Evolutionary conservation across 2,888 invertebrate species (phyloP).

Genomic region (Arge pagana): DNA sequence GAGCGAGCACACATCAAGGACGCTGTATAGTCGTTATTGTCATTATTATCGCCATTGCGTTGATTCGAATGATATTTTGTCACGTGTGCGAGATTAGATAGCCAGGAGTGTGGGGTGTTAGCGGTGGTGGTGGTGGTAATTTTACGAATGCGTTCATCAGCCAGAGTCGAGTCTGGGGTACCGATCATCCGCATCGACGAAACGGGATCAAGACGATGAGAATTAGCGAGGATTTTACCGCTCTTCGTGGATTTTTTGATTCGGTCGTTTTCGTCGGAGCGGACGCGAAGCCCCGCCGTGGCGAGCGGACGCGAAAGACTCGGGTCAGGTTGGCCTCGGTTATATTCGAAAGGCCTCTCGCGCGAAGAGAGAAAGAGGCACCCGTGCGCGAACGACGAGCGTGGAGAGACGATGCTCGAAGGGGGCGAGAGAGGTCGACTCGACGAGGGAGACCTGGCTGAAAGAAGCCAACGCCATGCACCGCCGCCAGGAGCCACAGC

Average conservation of each 20-base stretch:
- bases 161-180: too few species aligned
- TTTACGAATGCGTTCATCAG: too few species aligned
- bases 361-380: conserved; percentile 17
- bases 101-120: too few species aligned
- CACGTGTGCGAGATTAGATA: too few species aligned
- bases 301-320: conserved; percentile 29
- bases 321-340: conserved; percentile 29
- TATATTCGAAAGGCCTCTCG: conserved; percentile 16
- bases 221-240: background rate
- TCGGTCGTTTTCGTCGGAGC: conserved; percentile 10
- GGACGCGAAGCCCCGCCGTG: conserved; percentile 15
- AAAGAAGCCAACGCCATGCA: conserved; percentile 21
- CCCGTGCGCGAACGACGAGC: conserved; percentile 22
- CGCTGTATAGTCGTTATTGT: too few species aligned
- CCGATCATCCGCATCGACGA: too few species aligned
- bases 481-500: conserved; percentile 17
- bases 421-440: conserved; percentile 4
- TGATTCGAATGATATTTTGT: too few species aligned
- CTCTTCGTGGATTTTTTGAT: too few species aligned
- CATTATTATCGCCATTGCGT: too few species aligned
- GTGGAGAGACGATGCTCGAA: background rate
- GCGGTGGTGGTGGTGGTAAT: too few species aligned
- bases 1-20: too few species aligned
- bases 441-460: conserved; percentile 23
- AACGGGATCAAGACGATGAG: too few species aligned